phyloP scores from a whole-genome alignment of 2,888 invertebrate species.

The Drosophila monieri region DNA sequence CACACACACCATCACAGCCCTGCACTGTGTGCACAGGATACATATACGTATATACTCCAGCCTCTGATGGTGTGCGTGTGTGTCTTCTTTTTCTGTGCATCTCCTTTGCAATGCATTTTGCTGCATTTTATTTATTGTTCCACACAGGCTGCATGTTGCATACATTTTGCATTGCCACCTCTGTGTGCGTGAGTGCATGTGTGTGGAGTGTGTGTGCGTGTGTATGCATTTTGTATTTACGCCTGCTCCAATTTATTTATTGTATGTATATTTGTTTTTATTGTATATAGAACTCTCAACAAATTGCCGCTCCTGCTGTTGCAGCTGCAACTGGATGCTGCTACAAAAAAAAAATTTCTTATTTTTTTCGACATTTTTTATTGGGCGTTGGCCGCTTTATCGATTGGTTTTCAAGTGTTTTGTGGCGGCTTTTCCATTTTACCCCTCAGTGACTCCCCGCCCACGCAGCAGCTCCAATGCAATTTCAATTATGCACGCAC shows the following conservation, averaged over 20 bases:
- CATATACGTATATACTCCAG: slow-evolving; percentile 25
- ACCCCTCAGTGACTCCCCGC: background rate
- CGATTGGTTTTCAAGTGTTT: slow-evolving; percentile 67
- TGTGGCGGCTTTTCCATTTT: slow-evolving; percentile 31
- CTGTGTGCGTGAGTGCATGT: slow-evolving; percentile 24
- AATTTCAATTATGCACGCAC: slow-evolving; percentile 76
- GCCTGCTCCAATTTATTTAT: slow-evolving; percentile 77
- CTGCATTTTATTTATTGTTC: slow-evolving; percentile 77
- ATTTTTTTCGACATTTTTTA: slow-evolving; percentile 61
- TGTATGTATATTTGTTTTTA: slow-evolving; percentile 73
- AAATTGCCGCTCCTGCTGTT: slow-evolving; percentile 60
- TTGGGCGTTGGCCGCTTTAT: slow-evolving; percentile 73
- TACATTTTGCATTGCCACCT: slow-evolving; percentile 58
- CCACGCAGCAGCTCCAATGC: slow-evolving; percentile 45
- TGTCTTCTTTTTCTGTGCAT: slow-evolving; percentile 42
- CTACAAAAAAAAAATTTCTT: slow-evolving; percentile 6
- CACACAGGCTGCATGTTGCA: slow-evolving; percentile 63
- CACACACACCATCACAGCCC: background rate
- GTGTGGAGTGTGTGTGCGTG: slow-evolving; percentile 32
- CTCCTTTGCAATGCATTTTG: slow-evolving; percentile 65
- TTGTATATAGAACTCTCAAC: slow-evolving; percentile 62
- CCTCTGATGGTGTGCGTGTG: slow-evolving; percentile 21
- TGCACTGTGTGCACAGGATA: background rate
- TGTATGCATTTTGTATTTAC: slow-evolving; percentile 65
- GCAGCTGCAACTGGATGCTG: slow-evolving; percentile 35